Conservation (phyloP, 2,113 vertebrate species). For the Gnathonemus longibarbis region DNA sequence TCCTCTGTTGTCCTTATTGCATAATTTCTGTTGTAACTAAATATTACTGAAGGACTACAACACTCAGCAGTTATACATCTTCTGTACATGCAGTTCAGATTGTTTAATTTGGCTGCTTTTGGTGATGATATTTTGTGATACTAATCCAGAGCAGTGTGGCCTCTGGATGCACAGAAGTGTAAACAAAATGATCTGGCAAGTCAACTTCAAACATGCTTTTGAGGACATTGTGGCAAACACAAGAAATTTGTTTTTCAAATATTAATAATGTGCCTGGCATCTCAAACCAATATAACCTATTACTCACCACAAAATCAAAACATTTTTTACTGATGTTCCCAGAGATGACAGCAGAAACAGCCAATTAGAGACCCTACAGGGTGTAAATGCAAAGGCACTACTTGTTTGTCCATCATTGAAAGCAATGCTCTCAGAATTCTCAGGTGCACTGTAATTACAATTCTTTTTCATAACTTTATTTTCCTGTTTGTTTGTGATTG, state of each 20-base stretch:
- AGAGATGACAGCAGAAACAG: not conserved
- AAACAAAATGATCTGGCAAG: not conserved
- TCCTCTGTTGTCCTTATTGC: not conserved
- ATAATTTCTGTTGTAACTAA: not conserved
- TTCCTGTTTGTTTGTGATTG: not conserved
- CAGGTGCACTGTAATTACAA: not conserved
- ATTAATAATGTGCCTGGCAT: slow-evolving; percentile 7
- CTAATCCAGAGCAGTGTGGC: not conserved
- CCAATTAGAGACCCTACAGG: not conserved
- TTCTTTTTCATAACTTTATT: not conserved
- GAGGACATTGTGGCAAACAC: not conserved
- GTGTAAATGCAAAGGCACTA: not conserved
- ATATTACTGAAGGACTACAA: not conserved
- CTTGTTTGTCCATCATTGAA: not conserved
- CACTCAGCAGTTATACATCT: not conserved
- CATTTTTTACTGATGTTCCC: not conserved
- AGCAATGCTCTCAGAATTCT: not conserved
- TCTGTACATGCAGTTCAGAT: not conserved
- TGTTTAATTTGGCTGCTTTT: not conserved
- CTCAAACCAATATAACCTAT: not conserved
- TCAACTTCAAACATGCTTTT: not conserved
- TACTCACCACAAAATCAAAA: not conserved
- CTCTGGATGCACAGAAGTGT: not conserved
- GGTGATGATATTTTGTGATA: not conserved
- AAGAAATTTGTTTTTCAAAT: not conserved